These are phyloP conservation scores for Mechanitis messenoides DNA, from an alignment of 2,888 invertebrate genomes.

Conservation along the genomic window DNA sequence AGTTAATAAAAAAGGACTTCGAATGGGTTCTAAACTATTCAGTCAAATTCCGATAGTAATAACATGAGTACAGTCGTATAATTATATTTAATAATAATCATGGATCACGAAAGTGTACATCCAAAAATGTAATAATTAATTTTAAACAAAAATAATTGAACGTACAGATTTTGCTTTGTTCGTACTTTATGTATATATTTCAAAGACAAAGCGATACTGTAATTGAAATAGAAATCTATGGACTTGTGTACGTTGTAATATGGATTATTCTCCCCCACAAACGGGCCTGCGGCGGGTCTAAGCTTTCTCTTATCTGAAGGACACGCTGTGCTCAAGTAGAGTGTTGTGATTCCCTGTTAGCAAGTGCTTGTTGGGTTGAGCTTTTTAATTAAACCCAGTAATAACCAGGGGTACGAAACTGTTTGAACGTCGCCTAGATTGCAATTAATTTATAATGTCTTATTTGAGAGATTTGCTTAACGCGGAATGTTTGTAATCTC, in stretches of 20 bases:
- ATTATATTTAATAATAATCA: no score
- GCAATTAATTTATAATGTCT: constrained; percentile 25
- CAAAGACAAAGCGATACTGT: constrained; percentile 15
- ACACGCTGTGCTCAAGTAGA: constrained; percentile 38
- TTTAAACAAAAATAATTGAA: no score
- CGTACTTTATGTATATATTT: neutral
- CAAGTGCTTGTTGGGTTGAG: constrained; percentile 51
- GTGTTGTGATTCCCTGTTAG: constrained; percentile 65
- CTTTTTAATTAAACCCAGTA: constrained; percentile 65
- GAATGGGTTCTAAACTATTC: no score
- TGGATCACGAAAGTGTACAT: no score
- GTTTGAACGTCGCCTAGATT: constrained; percentile 20
- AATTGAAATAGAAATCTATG: constrained; percentile 11
- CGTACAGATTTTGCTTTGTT: no score
- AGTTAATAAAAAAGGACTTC: no score
- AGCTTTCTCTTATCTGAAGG: constrained; percentile 45
- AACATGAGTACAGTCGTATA: no score
- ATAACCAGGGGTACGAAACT: constrained; percentile 37
- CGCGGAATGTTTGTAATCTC: neutral
- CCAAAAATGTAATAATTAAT: no score
- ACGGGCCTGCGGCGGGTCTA: constrained; percentile 41
- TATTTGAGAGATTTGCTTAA: constrained; percentile 14
- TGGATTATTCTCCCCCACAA: constrained; percentile 41
- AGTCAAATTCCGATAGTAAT: no score
- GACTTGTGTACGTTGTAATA: constrained; percentile 25